Base-by-base conservation (phyloP, 2,797 vertebrate genomes). In the Hoplostethus mediterraneus region DNA sequence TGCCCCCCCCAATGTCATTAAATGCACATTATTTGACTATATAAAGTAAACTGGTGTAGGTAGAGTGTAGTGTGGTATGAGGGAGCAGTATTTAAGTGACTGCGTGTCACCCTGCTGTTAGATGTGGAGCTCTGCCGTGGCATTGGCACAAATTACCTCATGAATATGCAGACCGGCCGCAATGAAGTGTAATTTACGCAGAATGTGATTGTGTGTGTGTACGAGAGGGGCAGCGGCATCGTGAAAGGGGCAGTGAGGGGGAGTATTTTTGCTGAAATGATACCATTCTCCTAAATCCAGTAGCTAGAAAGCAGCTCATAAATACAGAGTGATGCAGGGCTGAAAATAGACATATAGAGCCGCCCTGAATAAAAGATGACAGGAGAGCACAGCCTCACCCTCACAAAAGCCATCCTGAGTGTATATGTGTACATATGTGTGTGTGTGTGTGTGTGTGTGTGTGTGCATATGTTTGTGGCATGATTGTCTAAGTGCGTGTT, bases 331-430 rank as follows among this genome's bases (percentile, higher is more conserved):
- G 77, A 83, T 63, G 80, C 69, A 36, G 42, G 74, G 84, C 82
- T 82, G 81, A 83, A 87, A 89, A 89, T 88, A 91, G 81, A 89
- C 80, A 75, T 59, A 67, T 60, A 74, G 75, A 77, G 71, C 51
- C 3, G 57, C n/a, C 47, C 75, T 91, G 83, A 88, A 89, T 91
- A 79, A 92, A 90, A 89, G 65, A 91, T 87, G 83, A 82, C 67
- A 74, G 71, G 65, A 72, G 53, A 11, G 57, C 79, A 31, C 49
- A 44, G 79, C 67, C 40, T 6, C 28, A 40, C 48, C 51, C 40
- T 61, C 57, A 69, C 80, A 79, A 81, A 86, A 88, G 77, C 71
- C 63, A 60, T 31, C 69, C 70, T 40, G 49, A 76, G 71, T 80
- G 73, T 82, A 83, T 45, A 51, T 4, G 33, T 73, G 68, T 52